Evolutionary conservation across 2,113 vertebrate species (phyloP), one percentile per base, ranked within the genome.

Genomic region (Synodontis membranacea): DNA sequence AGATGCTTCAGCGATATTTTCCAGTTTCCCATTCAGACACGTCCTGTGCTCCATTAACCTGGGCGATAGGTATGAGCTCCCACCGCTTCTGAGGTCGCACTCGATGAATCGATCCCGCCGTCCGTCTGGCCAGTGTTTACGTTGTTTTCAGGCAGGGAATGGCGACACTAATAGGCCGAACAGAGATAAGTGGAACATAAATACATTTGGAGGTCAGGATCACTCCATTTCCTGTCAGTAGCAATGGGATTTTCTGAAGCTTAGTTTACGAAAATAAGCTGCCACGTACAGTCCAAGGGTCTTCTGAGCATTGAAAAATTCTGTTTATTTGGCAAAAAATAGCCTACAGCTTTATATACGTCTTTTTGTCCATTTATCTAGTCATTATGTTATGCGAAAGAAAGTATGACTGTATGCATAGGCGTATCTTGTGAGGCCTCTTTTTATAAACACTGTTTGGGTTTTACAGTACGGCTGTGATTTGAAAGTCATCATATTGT

Each of bases 81-180:
- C 90, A 92, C 90, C 83, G 89, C 91, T 93, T 91, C 87, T 91
- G 91, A 92, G 91, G 93, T 93, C 92, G 89, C 90, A 58, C 80
- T 92, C 89, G 89, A 93, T 93, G 94, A 94, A 93, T 94, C 93
- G 91, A 94, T 94, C 93, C 82, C 87, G 86, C 28, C 85, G 92
- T 92, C 92, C 92, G 93, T 93, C 93, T 95, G 94, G 94, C 89
- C 91, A 93, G 87, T 91, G 94, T 95, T 93, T 94, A 93, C 90
- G 34, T 87, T 86, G 88, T 86, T 92, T 92, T 94, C 93, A 93
- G 93, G 89, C 89, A 86, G 89, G 84, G 89, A 91, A 91, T 89
- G 52, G 82, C 50, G 93, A 94, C 93, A 93, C 92, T 94, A 94
- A 95, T 94, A 86, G 87, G 92, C 91, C 92, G 90, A 91, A 88